These are phyloP conservation scores for Burhinus bistriatus DNA, from an alignment of 2,113 vertebrate species.

Conservation along the genomic window DNA sequence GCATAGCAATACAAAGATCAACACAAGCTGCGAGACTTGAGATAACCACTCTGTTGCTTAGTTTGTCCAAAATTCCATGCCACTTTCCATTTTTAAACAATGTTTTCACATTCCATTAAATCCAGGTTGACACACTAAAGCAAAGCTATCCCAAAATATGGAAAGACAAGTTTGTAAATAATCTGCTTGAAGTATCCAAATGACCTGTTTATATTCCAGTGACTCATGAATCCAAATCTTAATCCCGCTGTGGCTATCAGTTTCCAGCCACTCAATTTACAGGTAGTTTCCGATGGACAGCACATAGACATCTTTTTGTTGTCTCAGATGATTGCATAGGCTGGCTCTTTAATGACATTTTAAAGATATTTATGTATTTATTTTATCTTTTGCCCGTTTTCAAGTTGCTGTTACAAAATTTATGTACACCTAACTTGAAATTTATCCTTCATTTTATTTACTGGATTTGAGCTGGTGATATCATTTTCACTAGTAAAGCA, in stretches of 20 bases:
- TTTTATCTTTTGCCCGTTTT: neutral
- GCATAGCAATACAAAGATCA: neutral
- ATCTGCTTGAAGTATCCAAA: neutral
- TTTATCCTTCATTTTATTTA: neutral
- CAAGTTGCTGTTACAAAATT: neutral
- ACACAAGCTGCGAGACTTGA: neutral
- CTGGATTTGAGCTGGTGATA: neutral
- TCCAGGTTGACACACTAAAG: neutral
- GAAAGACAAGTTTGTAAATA: neutral
- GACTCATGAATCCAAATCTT: neutral
- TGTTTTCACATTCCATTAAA: neutral
- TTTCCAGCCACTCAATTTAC: neutral
- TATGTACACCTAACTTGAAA: neutral
- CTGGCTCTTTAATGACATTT: neutral
- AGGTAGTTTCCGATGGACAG: neutral
- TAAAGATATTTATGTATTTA: neutral
- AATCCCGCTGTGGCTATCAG: neutral
- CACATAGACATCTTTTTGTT: accelerated
- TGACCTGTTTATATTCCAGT: neutral
- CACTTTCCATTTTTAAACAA: neutral
- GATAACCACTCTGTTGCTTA: neutral
- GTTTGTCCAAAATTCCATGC: neutral
- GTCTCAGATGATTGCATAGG: neutral
- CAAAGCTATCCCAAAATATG: neutral
- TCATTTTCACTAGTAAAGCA: neutral